Evolutionary conservation across 2,113 vertebrate species (phyloP).

Genomic region (Callopanchax toddi): DNA sequence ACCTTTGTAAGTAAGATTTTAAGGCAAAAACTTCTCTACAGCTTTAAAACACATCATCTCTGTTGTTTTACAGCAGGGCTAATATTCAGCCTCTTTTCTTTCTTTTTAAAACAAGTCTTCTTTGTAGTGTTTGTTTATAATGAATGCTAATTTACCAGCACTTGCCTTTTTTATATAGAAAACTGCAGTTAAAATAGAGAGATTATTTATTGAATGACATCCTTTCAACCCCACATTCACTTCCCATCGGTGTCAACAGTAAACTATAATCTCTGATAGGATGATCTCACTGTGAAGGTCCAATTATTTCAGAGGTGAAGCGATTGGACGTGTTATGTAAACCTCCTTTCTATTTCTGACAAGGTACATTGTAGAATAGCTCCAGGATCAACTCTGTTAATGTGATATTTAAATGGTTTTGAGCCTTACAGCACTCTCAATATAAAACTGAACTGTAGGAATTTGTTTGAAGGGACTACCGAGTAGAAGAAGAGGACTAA

Average conservation of each 20-base stretch:
- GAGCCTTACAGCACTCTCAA: not conserved
- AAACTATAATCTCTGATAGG: conserved; percentile 48
- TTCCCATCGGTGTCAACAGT: conserved; percentile 22
- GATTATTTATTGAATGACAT: too few species aligned
- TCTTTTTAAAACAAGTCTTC: not conserved
- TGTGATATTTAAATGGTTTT: conserved; percentile 32
- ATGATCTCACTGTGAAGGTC: conserved; percentile 55
- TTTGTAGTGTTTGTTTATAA: not conserved
- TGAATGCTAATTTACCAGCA: not conserved
- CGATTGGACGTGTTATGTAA: conserved; percentile 55
- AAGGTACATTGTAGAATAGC: conserved; percentile 45
- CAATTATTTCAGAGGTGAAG: conserved; percentile 56
- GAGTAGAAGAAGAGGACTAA: not conserved
- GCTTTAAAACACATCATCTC: not conserved
- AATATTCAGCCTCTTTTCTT: not conserved
- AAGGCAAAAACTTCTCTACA: too few species aligned
- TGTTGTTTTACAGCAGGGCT: too few species aligned
- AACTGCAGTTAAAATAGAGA: too few species aligned
- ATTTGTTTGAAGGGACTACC: conserved; percentile 11
- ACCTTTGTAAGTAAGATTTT: not conserved
- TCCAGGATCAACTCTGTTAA: conserved; percentile 32
- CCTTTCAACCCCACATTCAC: conserved; percentile 21
- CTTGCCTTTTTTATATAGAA: too few species aligned
- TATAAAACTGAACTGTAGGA: not conserved
- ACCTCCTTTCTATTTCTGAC: conserved; percentile 47